Evolutionary conservation across 1,140 invertebrate genomes (phyloP).

Genomic region (Heliconius congener): DNA sequence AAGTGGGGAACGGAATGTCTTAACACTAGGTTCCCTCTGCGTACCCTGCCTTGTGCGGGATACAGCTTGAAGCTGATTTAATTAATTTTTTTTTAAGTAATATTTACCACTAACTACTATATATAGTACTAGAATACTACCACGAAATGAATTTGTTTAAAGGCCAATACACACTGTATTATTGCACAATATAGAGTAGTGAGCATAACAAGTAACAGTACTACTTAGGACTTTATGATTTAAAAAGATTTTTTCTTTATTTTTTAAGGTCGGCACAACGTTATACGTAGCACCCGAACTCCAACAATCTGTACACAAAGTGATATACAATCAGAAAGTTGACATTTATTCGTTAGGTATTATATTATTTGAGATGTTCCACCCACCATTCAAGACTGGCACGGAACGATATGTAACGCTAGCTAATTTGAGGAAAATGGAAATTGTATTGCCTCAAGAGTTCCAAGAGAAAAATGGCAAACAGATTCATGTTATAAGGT

Average conservation of each 20-base stretch:
- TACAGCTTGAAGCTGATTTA: no score
- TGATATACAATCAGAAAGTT: slow-evolving; percentile 95
- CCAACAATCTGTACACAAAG: slow-evolving; percentile 84
- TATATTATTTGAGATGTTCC: slow-evolving; percentile 98
- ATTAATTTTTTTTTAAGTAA: no score
- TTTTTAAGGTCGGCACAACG: slow-evolving; percentile 91
- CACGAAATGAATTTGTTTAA: no score
- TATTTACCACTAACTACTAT: no score
- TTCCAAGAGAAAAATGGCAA: slow-evolving; percentile 69
- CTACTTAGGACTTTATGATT: not conserved
- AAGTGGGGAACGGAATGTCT: no score
- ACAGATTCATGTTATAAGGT: slow-evolving; percentile 77
- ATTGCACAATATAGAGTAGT: no score
- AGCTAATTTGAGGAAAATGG: slow-evolving; percentile 56
- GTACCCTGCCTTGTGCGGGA: no score
- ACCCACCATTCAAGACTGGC: slow-evolving; percentile 88
- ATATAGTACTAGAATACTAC: no score
- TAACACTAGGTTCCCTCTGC: no score
- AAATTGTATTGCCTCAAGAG: slow-evolving; percentile 67
- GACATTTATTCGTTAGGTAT: slow-evolving; percentile 95
- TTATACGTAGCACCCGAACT: slow-evolving; percentile 97
- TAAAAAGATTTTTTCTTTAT: not conserved
- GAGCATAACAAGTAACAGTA: no score
- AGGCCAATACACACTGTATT: no score
- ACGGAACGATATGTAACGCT: slow-evolving; percentile 93